phyloP scores from a whole-genome alignment of 2,113 vertebrate genomes.

The Gobiocypris rarus region DNA sequence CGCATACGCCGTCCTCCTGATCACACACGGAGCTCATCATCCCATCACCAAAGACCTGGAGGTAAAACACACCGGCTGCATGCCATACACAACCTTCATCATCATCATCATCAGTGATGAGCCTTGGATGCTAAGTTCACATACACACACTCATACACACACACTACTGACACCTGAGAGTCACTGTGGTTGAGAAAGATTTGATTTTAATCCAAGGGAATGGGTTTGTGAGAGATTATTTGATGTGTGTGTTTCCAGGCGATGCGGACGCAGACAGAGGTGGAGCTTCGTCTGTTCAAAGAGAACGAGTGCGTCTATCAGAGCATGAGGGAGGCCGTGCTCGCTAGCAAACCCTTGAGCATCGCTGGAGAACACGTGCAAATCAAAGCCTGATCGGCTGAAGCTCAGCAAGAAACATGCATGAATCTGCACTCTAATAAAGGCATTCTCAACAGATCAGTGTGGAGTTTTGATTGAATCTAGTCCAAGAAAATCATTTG shows the following conservation, averaged over 20 bases:
- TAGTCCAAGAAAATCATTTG: neutral
- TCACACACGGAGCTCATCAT: conserved; percentile 92
- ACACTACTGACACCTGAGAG: too few species aligned
- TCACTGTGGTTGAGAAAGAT: neutral
- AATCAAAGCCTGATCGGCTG: conserved; percentile 48
- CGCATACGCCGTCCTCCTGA: conserved; percentile 89
- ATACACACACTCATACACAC: too few species aligned
- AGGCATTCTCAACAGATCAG: neutral
- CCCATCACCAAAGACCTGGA: conserved; percentile 93
- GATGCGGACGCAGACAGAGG: conserved; percentile 90
- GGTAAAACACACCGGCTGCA: conserved; percentile 71
- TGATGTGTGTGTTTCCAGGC: conserved; percentile 68
- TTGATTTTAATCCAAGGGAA: neutral
- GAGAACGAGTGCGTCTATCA: conserved; percentile 83
- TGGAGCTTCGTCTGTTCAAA: conserved; percentile 91
- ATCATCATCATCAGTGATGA: too few species aligned
- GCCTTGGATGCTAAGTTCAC: too few species aligned
- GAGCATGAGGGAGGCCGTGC: conserved; percentile 85
- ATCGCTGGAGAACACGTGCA: conserved; percentile 77
- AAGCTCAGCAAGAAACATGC: neutral
- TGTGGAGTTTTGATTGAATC: neutral
- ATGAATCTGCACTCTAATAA: neutral
- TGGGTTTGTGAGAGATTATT: neutral
- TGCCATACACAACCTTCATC: neutral
- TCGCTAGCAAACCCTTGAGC: conserved; percentile 80